Conservation (phyloP, 1,140 invertebrate genomes). For the Drosophila lacertosa region DNA sequence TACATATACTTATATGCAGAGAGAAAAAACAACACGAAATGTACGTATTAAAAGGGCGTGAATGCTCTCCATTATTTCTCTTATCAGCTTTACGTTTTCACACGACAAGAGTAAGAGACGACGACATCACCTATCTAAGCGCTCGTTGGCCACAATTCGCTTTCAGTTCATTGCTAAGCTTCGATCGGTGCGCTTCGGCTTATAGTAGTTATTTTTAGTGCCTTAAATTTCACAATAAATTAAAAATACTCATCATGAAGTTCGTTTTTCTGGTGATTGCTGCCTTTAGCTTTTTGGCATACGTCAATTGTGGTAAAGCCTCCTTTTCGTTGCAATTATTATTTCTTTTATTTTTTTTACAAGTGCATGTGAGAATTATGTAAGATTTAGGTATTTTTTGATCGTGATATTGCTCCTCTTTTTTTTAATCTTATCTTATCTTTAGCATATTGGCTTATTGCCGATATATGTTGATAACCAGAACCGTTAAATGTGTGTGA, state of each 20-base stretch:
- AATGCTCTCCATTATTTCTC: too few species aligned
- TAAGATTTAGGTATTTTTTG: conserved; percentile 20
- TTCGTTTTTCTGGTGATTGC: conserved; percentile 50
- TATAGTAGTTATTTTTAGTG: too few species aligned
- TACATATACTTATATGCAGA: too few species aligned
- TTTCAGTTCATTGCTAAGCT: too few species aligned
- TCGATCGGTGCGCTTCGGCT: not conserved
- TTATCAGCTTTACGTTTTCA: too few species aligned
- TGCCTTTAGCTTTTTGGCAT: conserved; percentile 56
- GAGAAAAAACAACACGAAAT: too few species aligned
- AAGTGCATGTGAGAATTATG: conserved; percentile 24
- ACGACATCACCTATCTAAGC: too few species aligned
- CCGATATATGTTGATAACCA: not conserved
- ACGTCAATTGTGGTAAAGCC: conserved; percentile 65
- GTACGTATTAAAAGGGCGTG: too few species aligned
- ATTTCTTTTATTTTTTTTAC: not conserved
- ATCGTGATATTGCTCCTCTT: conserved; percentile 4
- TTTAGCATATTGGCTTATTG: conserved; percentile 6
- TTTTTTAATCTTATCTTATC: conserved; percentile 41
- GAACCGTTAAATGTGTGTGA: not conserved
- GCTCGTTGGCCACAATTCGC: too few species aligned
- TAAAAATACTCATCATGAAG: conserved; percentile 53
- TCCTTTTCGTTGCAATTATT: not conserved
- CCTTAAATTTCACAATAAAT: not conserved
- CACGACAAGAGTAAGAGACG: too few species aligned